Evolutionary conservation across 2,888 invertebrate species (phyloP).

Genomic region (Dorcus hopei): DNA sequence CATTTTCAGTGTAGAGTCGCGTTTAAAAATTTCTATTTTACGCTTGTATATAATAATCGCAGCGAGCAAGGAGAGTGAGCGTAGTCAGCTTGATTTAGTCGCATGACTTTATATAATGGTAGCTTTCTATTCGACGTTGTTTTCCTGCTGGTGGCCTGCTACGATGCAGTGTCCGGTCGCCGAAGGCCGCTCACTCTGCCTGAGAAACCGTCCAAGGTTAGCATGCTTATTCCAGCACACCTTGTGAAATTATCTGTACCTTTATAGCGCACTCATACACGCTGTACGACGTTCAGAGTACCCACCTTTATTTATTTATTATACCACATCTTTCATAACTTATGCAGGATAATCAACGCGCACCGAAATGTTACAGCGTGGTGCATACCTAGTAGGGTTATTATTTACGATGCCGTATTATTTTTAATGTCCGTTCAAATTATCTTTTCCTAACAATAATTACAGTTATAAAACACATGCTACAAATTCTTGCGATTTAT

Average conservation of each 20-base stretch:
- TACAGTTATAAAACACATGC: too few relatives aligned
- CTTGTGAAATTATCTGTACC: slow-evolving; percentile 22
- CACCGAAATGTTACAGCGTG: too few relatives aligned
- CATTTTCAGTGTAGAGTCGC: too few relatives aligned
- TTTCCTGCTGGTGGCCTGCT: slow-evolving; percentile 10
- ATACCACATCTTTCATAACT: not conserved
- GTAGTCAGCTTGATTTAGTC: slow-evolving; percentile 19
- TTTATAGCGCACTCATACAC: slow-evolving; percentile 13
- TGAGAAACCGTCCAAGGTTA: slow-evolving; percentile 37
- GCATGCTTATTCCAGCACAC: slow-evolving; percentile 28
- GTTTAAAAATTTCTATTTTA: slow-evolving; percentile 7
- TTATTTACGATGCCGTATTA: too few relatives aligned
- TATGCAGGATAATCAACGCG: too few relatives aligned
- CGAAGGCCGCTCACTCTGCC: slow-evolving; percentile 35
- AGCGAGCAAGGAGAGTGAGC: slow-evolving; percentile 15
- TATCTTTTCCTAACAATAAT: too few relatives aligned
- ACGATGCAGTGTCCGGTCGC: slow-evolving; percentile 19
- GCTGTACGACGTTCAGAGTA: not conserved
- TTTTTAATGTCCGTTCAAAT: too few relatives aligned
- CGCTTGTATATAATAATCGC: slow-evolving; percentile 9
- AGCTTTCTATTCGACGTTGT: slow-evolving; percentile 22
- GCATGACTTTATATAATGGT: slow-evolving; percentile 21
- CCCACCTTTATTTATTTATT: not conserved
- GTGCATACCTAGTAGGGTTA: too few relatives aligned
- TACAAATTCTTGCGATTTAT: too few relatives aligned